Evolutionary conservation across 2,888 invertebrate species (phyloP), one percentile per base, ranked within the genome.

Genomic region (Vannuccia rotundouncinata): DNA sequence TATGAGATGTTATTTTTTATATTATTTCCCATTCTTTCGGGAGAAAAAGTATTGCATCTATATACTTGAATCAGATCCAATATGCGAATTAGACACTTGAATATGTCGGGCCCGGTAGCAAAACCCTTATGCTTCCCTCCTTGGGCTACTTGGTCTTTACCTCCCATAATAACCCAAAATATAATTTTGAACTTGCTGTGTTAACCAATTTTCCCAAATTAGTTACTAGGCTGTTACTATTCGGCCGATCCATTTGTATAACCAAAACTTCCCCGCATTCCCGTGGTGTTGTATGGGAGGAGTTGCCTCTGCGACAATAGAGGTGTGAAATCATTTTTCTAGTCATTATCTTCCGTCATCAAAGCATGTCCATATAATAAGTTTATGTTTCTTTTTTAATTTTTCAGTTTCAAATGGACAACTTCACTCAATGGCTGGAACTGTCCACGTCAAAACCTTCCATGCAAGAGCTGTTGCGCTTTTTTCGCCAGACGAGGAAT

Each of bases 361-460:
- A 45, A 45, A 13, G 45, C 17, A 45, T 45, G 17, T 45, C 45
- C 5, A 17, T 17, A 45, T 45, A 13, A 13, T 13, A 45, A 13
- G 45, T 45, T 45, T 45, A 13, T 17, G 17, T 45, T 45, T 45
- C 45, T 45, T 45, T 45, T 5, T 45, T 5, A 17, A 13, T 17
- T 5, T 17, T 66, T 22, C 66, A 66, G 66, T 66, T 66, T 66
- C 66, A 66, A 66, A 66, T 66, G 66, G 66, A 66, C 66, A 66
- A 66, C 66, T 66, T 66, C 66, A 66, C 25, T n/a, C 22, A 66
- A 5, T 66, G 66, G 66, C 66, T 66, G 5, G 66, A 66, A 22
- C 22, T 66, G 22, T 66, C 66, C 2, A 66, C 66, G 10, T 66
- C 66, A 66, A 66, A 22, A 22, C 25, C 66, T 5, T 66, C 66